Evolutionary conservation across 2,888 invertebrate genomes (phyloP).

Genomic region (Tinea semifulvella): DNA sequence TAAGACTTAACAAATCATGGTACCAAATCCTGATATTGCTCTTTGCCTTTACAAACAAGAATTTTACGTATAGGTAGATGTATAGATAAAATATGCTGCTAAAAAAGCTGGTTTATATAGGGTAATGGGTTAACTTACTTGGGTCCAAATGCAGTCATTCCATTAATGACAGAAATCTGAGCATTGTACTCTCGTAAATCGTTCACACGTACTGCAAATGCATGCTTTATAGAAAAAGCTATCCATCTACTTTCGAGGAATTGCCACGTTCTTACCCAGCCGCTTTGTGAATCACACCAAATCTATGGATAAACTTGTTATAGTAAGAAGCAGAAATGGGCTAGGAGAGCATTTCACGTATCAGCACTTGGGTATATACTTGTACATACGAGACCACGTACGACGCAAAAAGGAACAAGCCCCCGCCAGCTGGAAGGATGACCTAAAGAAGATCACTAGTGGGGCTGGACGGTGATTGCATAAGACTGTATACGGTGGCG

Average conservation of each 20-base stretch:
- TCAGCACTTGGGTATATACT: too few species aligned
- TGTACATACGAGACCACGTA: not conserved
- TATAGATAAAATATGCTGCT: too few species aligned
- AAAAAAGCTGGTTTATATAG: too few species aligned
- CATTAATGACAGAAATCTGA: slow-evolving; percentile 29
- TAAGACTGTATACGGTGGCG: too few species aligned
- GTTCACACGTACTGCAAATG: slow-evolving; percentile 39
- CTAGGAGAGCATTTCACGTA: not conserved
- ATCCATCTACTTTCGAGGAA: slow-evolving; percentile 46
- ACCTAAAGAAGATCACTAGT: too few species aligned
- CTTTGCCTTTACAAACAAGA: too few species aligned
- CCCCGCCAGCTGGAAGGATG: not conserved
- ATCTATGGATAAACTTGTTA: too few species aligned
- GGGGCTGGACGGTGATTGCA: not conserved
- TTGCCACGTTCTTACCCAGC: slow-evolving; percentile 53
- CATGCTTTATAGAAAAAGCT: slow-evolving; percentile 43
- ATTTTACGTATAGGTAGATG: too few species aligned
- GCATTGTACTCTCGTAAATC: slow-evolving; percentile 30
- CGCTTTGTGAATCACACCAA: slow-evolving; percentile 32
- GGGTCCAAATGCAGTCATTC: slow-evolving; percentile 29
- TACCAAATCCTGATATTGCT: too few species aligned
- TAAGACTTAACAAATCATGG: too few species aligned
- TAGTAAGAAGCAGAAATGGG: not conserved
- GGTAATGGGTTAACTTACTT: slow-evolving; percentile 34
- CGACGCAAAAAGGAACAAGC: not conserved